Evolutionary conservation across 2,888 invertebrate species (phyloP).

Genomic region (Scrobipalpa costella): DNA sequence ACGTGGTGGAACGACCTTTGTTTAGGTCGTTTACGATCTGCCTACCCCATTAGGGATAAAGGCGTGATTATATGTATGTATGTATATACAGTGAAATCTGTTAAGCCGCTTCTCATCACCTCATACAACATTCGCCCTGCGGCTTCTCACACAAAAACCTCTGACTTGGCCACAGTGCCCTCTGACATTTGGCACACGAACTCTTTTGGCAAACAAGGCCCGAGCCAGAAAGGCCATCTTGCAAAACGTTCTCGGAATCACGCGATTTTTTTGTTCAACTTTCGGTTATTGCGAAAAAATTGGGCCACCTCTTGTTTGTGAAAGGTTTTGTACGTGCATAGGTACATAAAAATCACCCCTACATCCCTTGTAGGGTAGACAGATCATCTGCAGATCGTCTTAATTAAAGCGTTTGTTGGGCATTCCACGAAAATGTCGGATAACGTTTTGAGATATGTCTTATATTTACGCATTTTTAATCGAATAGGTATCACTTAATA

Average conservation of each 20-base stretch:
- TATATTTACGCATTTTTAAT: too few species aligned
- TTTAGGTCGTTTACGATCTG: too few species aligned
- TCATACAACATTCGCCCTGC: background rate
- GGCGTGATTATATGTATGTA: too few species aligned
- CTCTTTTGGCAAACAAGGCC: background rate
- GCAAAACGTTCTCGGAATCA: background rate
- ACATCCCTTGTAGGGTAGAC: background rate
- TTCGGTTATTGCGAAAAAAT: conserved; percentile 9
- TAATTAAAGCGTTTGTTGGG: too few species aligned
- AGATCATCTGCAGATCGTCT: too few species aligned
- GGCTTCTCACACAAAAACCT: background rate
- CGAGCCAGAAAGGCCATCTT: background rate
- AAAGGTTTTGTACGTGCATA: background rate
- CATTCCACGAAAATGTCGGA: too few species aligned
- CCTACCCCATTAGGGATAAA: too few species aligned
- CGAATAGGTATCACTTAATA: too few species aligned
- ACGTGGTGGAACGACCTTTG: too few species aligned
- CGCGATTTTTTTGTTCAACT: conserved; percentile 17
- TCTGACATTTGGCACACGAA: conserved; percentile 13
- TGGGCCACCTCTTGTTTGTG: background rate
- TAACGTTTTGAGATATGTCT: too few species aligned
- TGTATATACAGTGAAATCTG: too few species aligned
- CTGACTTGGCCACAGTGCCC: background rate
- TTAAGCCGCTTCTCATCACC: background rate
- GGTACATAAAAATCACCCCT: background rate